phyloP scores from a whole-genome alignment of 2,797 vertebrate species.

The Phrynocephalus forsythii region DNA sequence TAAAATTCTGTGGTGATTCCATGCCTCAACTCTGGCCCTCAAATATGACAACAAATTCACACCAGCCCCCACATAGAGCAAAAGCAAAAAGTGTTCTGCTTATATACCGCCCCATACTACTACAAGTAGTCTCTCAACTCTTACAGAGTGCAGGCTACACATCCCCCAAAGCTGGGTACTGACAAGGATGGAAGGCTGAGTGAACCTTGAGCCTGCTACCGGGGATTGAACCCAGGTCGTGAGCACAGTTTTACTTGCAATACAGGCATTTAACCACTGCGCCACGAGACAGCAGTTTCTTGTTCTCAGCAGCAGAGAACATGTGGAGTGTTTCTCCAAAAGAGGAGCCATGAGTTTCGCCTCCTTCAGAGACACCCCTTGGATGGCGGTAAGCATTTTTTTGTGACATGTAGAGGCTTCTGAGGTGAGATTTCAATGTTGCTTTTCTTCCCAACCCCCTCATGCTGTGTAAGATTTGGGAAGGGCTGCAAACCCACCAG shows the following conservation, averaged over 20 bases:
- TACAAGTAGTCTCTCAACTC: no score
- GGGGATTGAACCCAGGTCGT: no score
- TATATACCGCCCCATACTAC: no score
- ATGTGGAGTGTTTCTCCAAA: slow-evolving; percentile 3
- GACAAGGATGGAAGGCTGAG: no score
- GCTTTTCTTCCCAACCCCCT: slow-evolving; percentile 37
- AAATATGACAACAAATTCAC: neutral
- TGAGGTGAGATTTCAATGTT: slow-evolving; percentile 36
- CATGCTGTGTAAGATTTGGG: slow-evolving; percentile 40
- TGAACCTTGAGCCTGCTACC: no score
- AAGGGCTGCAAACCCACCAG: slow-evolving; percentile 51
- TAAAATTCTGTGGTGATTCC: no score
- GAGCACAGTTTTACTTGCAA: no score
- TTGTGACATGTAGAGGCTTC: neutral
- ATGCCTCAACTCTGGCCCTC: neutral
- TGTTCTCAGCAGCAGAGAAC: neutral
- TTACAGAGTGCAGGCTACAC: no score
- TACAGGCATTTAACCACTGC: no score
- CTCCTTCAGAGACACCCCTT: slow-evolving; percentile 26
- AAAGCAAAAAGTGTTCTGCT: no score
- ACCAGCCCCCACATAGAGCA: neutral
- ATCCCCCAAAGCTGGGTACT: no score
- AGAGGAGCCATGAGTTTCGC: neutral
- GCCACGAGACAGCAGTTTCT: no score
- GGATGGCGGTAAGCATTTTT: slow-evolving; percentile 20